Percentiles rank a stretch among this genome's conserved stretches.
Conservation (phyloP, 2,888 invertebrate species). For the Apotomis capreana region DNA sequence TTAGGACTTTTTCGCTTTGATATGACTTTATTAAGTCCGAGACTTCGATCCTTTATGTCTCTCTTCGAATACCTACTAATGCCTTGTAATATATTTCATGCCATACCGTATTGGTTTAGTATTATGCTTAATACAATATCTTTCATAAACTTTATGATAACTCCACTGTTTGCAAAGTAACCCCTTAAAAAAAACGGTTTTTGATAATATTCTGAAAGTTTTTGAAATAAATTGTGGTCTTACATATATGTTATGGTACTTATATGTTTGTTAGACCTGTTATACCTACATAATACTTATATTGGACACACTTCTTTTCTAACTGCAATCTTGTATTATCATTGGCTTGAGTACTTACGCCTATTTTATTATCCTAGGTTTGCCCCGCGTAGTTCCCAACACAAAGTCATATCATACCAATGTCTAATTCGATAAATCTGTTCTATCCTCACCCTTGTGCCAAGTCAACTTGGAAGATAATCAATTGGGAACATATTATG, state of each 20-base stretch:
- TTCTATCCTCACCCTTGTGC: slow-evolving; percentile 17
- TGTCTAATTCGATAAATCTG: slow-evolving; percentile 11
- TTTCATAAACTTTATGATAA: too few relatives aligned
- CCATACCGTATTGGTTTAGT: background rate
- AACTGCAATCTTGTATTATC: too few relatives aligned
- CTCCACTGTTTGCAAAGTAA: too few relatives aligned
- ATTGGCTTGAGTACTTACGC: too few relatives aligned
- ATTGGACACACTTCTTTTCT: too few relatives aligned
- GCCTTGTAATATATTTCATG: too few relatives aligned
- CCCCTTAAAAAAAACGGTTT: too few relatives aligned
- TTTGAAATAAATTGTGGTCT: too few relatives aligned
- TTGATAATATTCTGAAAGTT: too few relatives aligned
- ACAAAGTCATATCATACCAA: background rate
- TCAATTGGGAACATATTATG: slow-evolving; percentile 13
- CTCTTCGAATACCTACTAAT: background rate
- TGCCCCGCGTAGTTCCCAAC: background rate
- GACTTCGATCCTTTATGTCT: slow-evolving; percentile 25
- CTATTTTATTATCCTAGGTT: background rate
- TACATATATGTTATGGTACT: too few relatives aligned
- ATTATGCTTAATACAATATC: background rate
- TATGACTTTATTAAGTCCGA: slow-evolving; percentile 33
- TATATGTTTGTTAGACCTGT: too few relatives aligned
- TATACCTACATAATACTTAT: too few relatives aligned
- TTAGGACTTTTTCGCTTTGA: slow-evolving; percentile 38
- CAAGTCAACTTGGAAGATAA: slow-evolving; percentile 23